Evolutionary conservation across 2,888 invertebrate genomes (phyloP), one percentile per base, ranked within the genome.

Genomic region (Neocrepidodera transversa): DNA sequence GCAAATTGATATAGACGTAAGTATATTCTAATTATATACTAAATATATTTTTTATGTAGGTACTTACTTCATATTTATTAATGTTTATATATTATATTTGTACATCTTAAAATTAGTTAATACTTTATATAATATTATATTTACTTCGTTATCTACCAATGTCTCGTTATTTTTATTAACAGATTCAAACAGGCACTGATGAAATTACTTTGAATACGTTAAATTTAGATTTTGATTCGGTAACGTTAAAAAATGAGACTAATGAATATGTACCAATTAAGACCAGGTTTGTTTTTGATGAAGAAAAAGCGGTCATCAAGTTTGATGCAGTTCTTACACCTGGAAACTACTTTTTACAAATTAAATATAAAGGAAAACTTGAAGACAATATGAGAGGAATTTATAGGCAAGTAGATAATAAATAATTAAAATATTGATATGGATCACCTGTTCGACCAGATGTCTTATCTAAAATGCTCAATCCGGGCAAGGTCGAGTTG

Each of bases 341-440:
- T 16, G 86, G 87, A 23, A 82, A 83, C 1, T 84, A 83, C 50
- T 82, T 80, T 26, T 79, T 95, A 51, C 79, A 80, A 59, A 82
- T 95, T 71, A 83, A 85, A 62, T 96, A 94, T 76, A 86, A 85
- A 63, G 95, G 95, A 8, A 88, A 88, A 74, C 85, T 96, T 52
- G 93, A 93, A 76, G 93, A 95, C 75, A 92, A 92, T 78, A 92
- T 96, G 92, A 93, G 91, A 78, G 96, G 96, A 11, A 89, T 96
- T 68, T 59, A 59, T 40, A 58, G 47, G 54, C 47, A 32, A 40
- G 11, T 20, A 13, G n/a, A n/a, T n/a, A n/a, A n/a, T n/a, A n/a
- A n/a, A n/a, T n/a, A n/a, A n/a, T n/a, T n/a, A n/a, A n/a, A n/a
- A n/a, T n/a, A n/a, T n/a, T n/a, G n/a, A n/a, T n/a, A n/a, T n/a